These are phyloP conservation scores for Acanthurus leucopareius DNA, from an alignment of 2,797 vertebrate species.

Conservation along the genomic window DNA sequence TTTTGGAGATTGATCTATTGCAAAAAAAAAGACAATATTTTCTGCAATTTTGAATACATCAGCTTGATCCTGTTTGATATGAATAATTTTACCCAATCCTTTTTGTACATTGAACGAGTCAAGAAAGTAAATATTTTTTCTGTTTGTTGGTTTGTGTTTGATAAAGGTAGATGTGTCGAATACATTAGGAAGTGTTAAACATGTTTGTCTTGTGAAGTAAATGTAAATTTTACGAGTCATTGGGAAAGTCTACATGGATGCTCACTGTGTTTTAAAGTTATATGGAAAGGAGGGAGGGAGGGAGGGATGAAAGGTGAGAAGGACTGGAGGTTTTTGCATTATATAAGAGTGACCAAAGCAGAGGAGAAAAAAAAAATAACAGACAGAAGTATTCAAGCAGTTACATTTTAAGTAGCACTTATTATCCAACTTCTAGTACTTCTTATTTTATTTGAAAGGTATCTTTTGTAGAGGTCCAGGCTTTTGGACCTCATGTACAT, in stretches of 20 bases:
- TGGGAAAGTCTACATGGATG: constrained; percentile 72
- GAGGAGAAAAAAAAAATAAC: constrained; percentile 36
- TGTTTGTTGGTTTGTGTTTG: constrained; percentile 75
- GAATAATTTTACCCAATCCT: constrained; percentile 78
- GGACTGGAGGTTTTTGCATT: constrained; percentile 64
- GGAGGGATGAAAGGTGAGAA: constrained; percentile 13
- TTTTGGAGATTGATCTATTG: constrained; percentile 74
- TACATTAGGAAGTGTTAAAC: constrained; percentile 80
- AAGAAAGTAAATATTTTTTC: constrained; percentile 66
- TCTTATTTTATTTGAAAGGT: constrained; percentile 77
- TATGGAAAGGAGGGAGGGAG: constrained; percentile 34
- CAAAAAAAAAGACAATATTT: constrained; percentile 60
- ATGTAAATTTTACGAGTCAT: constrained; percentile 82
- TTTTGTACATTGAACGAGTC: constrained; percentile 80
- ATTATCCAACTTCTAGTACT: constrained; percentile 75
- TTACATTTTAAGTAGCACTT: constrained; percentile 84
- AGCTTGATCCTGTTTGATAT: constrained; percentile 78
- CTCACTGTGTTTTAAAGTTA: constrained; percentile 78
- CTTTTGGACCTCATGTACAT: constrained; percentile 79
- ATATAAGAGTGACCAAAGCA: constrained; percentile 85
- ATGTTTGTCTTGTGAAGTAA: constrained; percentile 83
- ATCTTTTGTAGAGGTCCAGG: constrained; percentile 81
- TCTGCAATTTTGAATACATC: constrained; percentile 77
- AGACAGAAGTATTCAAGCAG: constrained; percentile 77
- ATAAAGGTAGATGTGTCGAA: constrained; percentile 80